Evolutionary conservation across 2,888 invertebrate genomes (phyloP), one percentile per base, ranked within the genome.

Genomic region (Nematopogon swammerdamellus): DNA sequence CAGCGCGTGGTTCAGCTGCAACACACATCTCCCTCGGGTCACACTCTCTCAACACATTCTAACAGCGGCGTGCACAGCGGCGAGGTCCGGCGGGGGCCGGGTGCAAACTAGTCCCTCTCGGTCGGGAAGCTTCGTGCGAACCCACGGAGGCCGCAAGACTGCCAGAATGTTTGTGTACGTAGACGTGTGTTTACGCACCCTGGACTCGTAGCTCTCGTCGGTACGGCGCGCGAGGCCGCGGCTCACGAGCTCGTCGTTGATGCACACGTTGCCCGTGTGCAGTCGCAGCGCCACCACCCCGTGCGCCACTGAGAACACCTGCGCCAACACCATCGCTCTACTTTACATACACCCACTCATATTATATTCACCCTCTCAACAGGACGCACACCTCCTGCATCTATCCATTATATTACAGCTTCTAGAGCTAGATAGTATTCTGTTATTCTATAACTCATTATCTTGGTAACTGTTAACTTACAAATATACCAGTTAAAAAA

Each of bases 181-280:
- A n/a, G n/a, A n/a, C n/a, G n/a, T n/a, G n/a, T n/a, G n/a, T n/a
- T n/a, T n/a, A n/a, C n/a, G n/a, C 62, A 86, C 86, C 72, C 87
- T 88, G 0, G 95, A 95, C 46, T 89, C 77, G 60, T 85, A 91
- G 59, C 85, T 85, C 64, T 95, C 95, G 56, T 91, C 89, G 6
- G 84, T 82, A 14, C 68, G 60, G 46, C 88, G 83, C 0, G 91
- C 95, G 56, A 75, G 83, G 0, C 84, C 83, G 11, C 79, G 64
- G 0, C 82, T 67, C 0, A 92, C 67, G 6, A 96, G 70, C 49
- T 77, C 68, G 4, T 87, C 69, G 64, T 92, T 92, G 6, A 91
- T 63, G 54, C 67, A 82, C 0, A 73, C 49, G 2, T 66, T 63
- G 2, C 70, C 74, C 11, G 60, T 63, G 0, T 68, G 54, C 44